phyloP scores from a whole-genome alignment of 2,888 invertebrate genomes.

The Epinotia ramella region DNA sequence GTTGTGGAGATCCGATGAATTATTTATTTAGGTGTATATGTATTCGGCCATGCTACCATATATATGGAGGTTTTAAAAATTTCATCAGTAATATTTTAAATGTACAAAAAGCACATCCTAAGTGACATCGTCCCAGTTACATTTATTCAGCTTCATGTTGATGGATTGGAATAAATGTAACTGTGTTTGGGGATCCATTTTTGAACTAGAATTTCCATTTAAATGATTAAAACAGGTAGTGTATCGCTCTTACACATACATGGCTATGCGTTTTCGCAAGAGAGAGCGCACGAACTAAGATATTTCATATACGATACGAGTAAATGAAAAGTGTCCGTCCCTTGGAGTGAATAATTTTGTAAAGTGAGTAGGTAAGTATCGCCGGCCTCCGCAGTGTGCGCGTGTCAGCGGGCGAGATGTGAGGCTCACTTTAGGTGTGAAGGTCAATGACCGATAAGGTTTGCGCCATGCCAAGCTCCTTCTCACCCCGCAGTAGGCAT shows the following conservation, averaged over 20 bases:
- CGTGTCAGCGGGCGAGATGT: constrained; percentile 71
- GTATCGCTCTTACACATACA: neutral
- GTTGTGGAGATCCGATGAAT: constrained; percentile 42
- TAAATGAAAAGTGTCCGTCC: neutral
- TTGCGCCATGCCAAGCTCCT: constrained; percentile 73
- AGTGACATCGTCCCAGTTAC: neutral
- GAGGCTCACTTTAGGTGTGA: constrained; percentile 83
- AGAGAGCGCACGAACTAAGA: neutral
- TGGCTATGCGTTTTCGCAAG: neutral
- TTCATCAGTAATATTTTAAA: constrained; percentile 3
- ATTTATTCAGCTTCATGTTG: neutral
- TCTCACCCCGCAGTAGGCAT: constrained; percentile 64
- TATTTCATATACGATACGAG: neutral
- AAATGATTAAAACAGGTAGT: neutral
- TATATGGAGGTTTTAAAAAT: constrained; percentile 19
- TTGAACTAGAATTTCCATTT: neutral
- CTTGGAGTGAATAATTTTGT: constrained; percentile 5
- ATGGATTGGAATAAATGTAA: neutral
- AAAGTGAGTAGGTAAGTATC: constrained; percentile 30
- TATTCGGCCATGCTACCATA: constrained; percentile 36
- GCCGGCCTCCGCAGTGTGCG: constrained; percentile 63
- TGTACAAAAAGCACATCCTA: constrained; percentile 9
- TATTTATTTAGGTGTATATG: constrained; percentile 45
- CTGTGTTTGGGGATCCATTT: neutral
- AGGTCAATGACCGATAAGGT: constrained; percentile 84